These are phyloP conservation scores for Monomorium pharaonis DNA, from an alignment of 1,140 invertebrate species.

Conservation along the genomic window DNA sequence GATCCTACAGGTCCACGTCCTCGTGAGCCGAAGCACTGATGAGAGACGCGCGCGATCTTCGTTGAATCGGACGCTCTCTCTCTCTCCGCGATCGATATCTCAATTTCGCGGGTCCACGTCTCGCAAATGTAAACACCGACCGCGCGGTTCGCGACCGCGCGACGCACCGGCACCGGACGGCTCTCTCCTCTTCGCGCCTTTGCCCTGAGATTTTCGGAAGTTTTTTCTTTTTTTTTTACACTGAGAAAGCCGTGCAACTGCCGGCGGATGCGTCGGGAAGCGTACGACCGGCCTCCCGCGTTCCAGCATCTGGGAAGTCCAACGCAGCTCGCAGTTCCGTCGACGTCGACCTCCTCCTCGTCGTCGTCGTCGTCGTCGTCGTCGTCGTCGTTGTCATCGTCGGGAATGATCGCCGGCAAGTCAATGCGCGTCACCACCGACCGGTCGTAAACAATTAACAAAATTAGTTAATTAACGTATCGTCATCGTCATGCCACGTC, in stretches of 20 bases:
- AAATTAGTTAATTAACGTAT: neutral
- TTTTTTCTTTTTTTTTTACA: too few species aligned
- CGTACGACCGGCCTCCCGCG: conserved; percentile 66
- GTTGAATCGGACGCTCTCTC: neutral
- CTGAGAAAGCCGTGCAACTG: conserved; percentile 51
- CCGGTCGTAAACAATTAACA: neutral
- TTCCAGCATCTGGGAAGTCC: conserved; percentile 64
- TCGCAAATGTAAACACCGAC: conserved; percentile 29
- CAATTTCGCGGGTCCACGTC: conserved; percentile 48
- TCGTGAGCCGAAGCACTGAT: neutral
- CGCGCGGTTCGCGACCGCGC: conserved; percentile 29
- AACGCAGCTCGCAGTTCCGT: conserved; percentile 37
- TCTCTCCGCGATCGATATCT: conserved; percentile 26
- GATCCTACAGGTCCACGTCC: neutral
- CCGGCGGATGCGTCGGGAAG: conserved; percentile 58
- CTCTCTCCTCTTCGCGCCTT: neutral
- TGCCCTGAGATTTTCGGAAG: conserved; percentile 7
- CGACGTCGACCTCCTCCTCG: conserved; percentile 37
- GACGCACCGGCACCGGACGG: conserved; percentile 4
- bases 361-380: conserved; percentile 42
- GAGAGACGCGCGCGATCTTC: conserved; percentile 9
- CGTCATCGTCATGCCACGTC: neutral
- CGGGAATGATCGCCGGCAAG: neutral
- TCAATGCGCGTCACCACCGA: neutral
- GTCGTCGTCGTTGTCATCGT: neutral